Evolutionary conservation across 2,888 invertebrate species (phyloP).

Genomic region (Volucella bombylans): DNA sequence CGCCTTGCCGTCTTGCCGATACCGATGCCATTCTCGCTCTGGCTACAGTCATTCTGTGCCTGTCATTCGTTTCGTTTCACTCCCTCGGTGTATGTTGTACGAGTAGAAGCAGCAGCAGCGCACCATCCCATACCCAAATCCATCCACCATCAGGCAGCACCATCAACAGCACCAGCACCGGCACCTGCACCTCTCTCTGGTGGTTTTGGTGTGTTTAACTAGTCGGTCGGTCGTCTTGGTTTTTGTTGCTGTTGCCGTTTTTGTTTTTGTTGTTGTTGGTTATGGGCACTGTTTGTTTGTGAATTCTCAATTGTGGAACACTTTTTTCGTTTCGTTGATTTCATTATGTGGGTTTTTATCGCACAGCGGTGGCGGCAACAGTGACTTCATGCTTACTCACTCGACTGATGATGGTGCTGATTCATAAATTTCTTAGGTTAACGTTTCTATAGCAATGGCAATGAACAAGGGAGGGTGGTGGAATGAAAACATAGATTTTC

Average conservation of each 20-base stretch:
- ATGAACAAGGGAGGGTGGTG: slow-evolving; percentile 8
- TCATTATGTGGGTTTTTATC: slow-evolving; percentile 71
- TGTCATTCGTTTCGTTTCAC: slow-evolving; percentile 74
- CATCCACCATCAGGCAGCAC: slow-evolving; percentile 40
- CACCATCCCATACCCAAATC: too few relatives aligned
- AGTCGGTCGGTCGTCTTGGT: slow-evolving; percentile 31
- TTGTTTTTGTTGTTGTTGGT: not conserved
- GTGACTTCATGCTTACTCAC: slow-evolving; percentile 68
- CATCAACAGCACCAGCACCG: slow-evolving; percentile 33
- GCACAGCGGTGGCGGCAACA: slow-evolving; percentile 32
- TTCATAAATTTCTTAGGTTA: slow-evolving; percentile 67
- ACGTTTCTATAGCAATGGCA: slow-evolving; percentile 14
- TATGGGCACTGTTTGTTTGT: slow-evolving; percentile 25
- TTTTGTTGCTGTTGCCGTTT: not conserved
- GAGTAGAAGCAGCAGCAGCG: too few relatives aligned
- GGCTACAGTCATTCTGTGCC: slow-evolving; percentile 53
- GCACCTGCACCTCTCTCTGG: not conserved
- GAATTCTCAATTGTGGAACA: slow-evolving; percentile 52
- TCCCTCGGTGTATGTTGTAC: slow-evolving; percentile 55
- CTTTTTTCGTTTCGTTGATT: slow-evolving; percentile 60
- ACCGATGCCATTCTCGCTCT: slow-evolving; percentile 14
- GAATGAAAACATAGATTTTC: not conserved
- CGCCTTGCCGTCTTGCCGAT: slow-evolving; percentile 23
- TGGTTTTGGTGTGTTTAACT: slow-evolving; percentile 51
- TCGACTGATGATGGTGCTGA: slow-evolving; percentile 60